Percentiles rank a stretch among this genome's conserved stretches.
Conservation (phyloP, 2,113 vertebrate genomes). For the Probosciger aterrimus region DNA sequence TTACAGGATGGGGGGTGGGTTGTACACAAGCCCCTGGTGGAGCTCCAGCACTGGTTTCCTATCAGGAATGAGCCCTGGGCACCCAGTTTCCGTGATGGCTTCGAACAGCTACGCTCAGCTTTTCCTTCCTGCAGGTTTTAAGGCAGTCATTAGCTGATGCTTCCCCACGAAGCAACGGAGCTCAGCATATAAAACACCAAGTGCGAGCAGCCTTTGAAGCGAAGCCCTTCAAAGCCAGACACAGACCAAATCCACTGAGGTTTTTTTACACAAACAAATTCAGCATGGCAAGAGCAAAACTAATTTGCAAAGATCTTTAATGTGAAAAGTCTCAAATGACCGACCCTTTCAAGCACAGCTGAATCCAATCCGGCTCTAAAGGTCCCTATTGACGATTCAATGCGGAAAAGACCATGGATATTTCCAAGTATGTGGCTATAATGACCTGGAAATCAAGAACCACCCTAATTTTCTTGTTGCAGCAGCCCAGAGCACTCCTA, state of each 20-base stretch:
- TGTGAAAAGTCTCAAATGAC: background rate
- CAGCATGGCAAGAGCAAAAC: conserved; percentile 21
- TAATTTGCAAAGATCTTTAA: conserved; percentile 35
- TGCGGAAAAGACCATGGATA: background rate
- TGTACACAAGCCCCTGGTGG: background rate
- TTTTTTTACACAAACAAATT: conserved; percentile 37
- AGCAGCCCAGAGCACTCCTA: background rate
- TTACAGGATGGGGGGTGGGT: accelerated
- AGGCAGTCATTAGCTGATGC: background rate
- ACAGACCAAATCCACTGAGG: conserved; percentile 6
- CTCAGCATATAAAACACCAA: background rate
- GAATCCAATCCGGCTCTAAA: background rate
- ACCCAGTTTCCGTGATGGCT: background rate
- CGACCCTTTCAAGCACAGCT: background rate
- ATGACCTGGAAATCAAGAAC: background rate
- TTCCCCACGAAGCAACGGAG: background rate
- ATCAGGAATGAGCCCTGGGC: background rate
- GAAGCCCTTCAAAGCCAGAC: conserved; percentile 7
- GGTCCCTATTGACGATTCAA: background rate
- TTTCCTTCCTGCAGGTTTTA: background rate
- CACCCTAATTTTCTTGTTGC: background rate
- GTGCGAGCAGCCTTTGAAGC: conserved; percentile 7
- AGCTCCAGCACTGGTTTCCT: background rate
- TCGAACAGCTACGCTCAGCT: background rate
- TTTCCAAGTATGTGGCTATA: background rate